Conservation (phyloP, 2,888 invertebrate genomes). For the Pollenia labialis region DNA sequence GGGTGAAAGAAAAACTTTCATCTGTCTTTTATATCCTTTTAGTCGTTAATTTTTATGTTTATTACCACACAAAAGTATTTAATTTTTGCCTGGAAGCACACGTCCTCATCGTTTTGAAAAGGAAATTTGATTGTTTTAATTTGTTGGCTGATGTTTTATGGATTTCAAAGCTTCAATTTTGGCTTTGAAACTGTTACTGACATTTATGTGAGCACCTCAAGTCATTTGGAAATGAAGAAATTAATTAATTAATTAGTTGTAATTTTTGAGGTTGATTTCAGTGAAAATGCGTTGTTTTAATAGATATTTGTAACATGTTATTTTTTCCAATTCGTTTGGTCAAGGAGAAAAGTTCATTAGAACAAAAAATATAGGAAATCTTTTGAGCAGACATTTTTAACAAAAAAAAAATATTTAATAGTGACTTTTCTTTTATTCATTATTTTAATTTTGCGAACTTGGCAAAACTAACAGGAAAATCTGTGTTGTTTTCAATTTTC, state of each 20-base stretch:
- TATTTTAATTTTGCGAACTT: too few relatives aligned
- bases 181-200: conserved; percentile 56
- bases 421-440: too few relatives aligned
- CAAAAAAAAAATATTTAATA: too few relatives aligned
- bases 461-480: too few relatives aligned
- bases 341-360: background rate
- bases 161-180: conserved; percentile 63
- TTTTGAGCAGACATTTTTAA: too few relatives aligned
- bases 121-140: conserved; percentile 57
- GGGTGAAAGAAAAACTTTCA: conserved; percentile 22
- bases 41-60: conserved; percentile 83
- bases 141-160: conserved; percentile 41
- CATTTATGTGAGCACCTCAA: conserved; percentile 67
- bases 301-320: conserved; percentile 2
- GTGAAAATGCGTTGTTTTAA: background rate
- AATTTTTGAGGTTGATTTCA: conserved; percentile 51
- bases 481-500: too few relatives aligned
- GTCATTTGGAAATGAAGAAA: conserved; percentile 64
- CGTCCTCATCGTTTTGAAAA: conserved; percentile 62
- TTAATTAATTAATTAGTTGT: conserved; percentile 68
- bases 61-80: conserved; percentile 76
- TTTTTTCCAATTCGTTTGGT: background rate
- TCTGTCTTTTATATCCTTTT: conserved; percentile 81
- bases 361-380: too few relatives aligned
- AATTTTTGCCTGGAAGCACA: conserved; percentile 79